phyloP scores from a whole-genome alignment of 2,113 vertebrate species.

The Mesocricetus auratus region DNA sequence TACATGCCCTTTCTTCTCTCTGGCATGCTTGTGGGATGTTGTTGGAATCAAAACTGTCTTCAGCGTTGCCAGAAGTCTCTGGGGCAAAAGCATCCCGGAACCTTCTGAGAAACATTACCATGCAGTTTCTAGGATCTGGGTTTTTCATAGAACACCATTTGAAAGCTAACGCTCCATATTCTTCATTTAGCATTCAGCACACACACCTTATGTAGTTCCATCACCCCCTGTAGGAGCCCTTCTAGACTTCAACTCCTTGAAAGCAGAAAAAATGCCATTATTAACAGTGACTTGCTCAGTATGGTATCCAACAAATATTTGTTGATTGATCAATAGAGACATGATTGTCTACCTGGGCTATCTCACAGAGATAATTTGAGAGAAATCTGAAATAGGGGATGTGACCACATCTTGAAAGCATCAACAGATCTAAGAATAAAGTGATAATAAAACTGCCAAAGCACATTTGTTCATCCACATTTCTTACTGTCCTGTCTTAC shows the following conservation, averaged over 20 bases:
- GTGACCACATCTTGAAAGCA: conserved; percentile 37
- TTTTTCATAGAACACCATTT: background rate
- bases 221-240: background rate
- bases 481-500: conserved; percentile 6
- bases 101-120: background rate
- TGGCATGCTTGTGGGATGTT: background rate
- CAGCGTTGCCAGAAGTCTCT: background rate
- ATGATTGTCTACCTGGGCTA: background rate
- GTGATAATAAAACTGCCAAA: conserved; percentile 42
- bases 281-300: background rate
- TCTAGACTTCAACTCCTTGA: background rate
- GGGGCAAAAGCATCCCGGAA: background rate
- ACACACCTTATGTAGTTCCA: no score
- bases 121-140: background rate
- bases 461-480: conserved; percentile 26
- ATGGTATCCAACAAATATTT: background rate
- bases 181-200: background rate
- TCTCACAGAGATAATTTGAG: conserved; percentile 30
- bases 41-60: background rate
- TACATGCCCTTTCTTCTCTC: background rate
- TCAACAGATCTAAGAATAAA: conserved; percentile 23
- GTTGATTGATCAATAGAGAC: background rate
- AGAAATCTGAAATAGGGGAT: conserved; percentile 39
- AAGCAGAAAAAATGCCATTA: background rate
- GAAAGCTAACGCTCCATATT: background rate